phyloP scores from a whole-genome alignment of 2,113 vertebrate genomes.

The Dipodomys spectabilis region DNA sequence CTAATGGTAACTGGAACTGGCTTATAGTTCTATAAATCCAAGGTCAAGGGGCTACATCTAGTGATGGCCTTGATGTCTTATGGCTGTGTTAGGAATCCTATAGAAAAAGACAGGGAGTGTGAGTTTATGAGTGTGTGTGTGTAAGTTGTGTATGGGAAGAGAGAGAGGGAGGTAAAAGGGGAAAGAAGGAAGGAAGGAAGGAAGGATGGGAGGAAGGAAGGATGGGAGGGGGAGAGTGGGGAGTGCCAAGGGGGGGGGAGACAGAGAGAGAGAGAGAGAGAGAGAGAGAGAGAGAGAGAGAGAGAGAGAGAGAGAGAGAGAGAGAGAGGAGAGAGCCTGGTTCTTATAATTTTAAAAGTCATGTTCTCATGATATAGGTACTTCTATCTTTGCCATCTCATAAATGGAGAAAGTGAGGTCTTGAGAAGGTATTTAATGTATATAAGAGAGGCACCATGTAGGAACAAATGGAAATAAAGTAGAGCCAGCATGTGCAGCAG shows the following conservation, averaged over 20 bases:
- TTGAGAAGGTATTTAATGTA: not conserved
- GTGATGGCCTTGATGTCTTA: not conserved
- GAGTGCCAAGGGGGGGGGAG: too few relatives aligned
- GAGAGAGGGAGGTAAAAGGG: too few relatives aligned
- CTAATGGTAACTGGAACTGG: not conserved
- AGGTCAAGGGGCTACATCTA: not conserved
- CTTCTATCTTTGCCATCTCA: slow-evolving; percentile 2
- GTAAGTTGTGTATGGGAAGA: too few relatives aligned
- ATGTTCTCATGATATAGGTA: not conserved
- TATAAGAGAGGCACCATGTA: not conserved
- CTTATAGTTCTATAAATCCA: not conserved
- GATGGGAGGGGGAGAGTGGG: too few relatives aligned
- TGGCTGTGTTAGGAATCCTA: not conserved
- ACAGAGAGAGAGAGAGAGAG: too few relatives aligned
- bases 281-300: too few relatives aligned
- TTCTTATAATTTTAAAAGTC: not conserved
- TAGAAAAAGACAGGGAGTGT: not conserved
- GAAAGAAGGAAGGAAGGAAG: too few relatives aligned
- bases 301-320: too few relatives aligned
- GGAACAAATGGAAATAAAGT: not conserved
- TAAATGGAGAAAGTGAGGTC: not conserved
- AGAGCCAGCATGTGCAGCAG: not conserved
- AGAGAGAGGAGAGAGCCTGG: too few relatives aligned
- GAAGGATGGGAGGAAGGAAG: too few relatives aligned
- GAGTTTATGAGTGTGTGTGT: not conserved